Evolutionary conservation across 2,888 invertebrate genomes (phyloP), one percentile per base, ranked within the genome.

Genomic region (Deilephila porcellus): DNA sequence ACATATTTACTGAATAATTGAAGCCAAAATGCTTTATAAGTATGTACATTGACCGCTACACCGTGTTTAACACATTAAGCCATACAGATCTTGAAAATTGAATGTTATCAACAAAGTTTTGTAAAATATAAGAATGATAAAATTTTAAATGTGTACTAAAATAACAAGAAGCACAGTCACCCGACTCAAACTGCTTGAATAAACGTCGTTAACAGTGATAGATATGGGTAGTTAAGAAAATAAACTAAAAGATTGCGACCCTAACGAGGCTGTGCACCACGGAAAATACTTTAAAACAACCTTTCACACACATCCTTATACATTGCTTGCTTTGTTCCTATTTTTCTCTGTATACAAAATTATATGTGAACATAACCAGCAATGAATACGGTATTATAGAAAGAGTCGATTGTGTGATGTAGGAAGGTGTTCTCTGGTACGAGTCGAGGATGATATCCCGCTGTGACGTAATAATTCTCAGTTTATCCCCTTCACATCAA

Each of bases 141-240:
- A n/a, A 63, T 63, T 67, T 17, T 67, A 5, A 67, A 52, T 17
- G 20, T 25, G 17, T 67, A 25, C 14, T 53, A 34, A 71, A 20
- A 76, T 59, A 1, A 11, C 19, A 14, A 56, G 77, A 78, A 29
- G 19, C 73, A 79, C 92, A 86, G 91, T 79, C 84, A 86, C 88
- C 77, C 71, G 59, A 83, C 77, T 81, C 81, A 86, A 89, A 87
- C 90, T 88, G 92, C 91, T 94, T 94, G 93, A 93, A 93, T 93
- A 94, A 93, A 94, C 94, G 93, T 94, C 93, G 93, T 93, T 93
- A 94, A 93, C 94, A 92, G 92, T 94, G 94, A 94, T 93, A 93
- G 94, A 94, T 94, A 92, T 88, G 90, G 90, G 90, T 93, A 91
- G 92, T 93, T 93, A 93, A 90, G 93, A 93, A 93, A 93, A 94